Conservation (phyloP, 1,140 invertebrate genomes). For the Drosophila simulans region DNA sequence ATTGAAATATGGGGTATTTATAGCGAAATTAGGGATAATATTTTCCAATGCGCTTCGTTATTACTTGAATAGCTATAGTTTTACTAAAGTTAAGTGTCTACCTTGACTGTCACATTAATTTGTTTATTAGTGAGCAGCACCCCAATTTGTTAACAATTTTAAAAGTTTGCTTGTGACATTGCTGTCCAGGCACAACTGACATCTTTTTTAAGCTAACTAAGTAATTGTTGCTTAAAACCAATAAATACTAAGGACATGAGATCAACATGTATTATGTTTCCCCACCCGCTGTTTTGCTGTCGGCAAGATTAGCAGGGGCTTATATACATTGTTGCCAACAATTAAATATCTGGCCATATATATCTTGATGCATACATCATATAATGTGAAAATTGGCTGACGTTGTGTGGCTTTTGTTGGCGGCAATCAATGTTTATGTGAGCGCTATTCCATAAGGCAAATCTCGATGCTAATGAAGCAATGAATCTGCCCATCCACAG, state of each 20-base stretch:
- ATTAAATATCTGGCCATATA: constrained; percentile 67
- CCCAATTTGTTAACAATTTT: background rate
- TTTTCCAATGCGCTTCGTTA: no score
- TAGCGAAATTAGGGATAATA: no score
- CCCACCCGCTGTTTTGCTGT: constrained; percentile 7
- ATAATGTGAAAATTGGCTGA: constrained; percentile 14
- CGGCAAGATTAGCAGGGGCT: constrained; percentile 2
- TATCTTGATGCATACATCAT: constrained; percentile 21
- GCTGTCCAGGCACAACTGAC: constrained; percentile 1
- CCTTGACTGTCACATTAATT: background rate
- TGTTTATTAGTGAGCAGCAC: background rate
- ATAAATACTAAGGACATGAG: constrained; percentile 18
- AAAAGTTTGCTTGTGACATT: constrained; percentile 3
- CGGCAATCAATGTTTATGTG: constrained; percentile 72
- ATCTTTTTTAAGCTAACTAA: constrained; percentile 4
- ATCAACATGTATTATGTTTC: constrained; percentile 3
- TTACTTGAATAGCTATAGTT: background rate
- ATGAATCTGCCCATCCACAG: constrained; percentile 50
- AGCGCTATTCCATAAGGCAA: constrained; percentile 65
- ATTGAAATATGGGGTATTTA: background rate
- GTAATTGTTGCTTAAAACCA: background rate
- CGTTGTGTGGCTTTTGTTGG: constrained; percentile 51
- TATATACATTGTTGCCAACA: constrained; percentile 60
- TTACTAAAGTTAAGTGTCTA: background rate
- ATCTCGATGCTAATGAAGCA: constrained; percentile 74